A percentile compares a stretch with the other conserved stretches of the same genome.
phyloP scores from a whole-genome alignment of 2,888 invertebrate species.

The Sepiola atlantica region DNA sequence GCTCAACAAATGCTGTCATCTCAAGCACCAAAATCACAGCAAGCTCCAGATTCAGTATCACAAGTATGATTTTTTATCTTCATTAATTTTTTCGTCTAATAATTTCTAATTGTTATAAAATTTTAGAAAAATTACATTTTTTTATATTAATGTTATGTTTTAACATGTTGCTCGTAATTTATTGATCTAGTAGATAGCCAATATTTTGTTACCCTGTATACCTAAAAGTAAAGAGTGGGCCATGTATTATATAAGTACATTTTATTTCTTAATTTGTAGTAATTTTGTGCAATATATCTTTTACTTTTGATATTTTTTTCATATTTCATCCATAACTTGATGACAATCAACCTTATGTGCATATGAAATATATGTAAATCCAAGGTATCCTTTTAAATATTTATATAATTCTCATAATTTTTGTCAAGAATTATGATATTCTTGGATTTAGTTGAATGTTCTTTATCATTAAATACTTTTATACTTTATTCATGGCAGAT shows the following conservation, averaged over 20 bases:
- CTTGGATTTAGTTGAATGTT: neutral
- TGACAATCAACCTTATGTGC: too few relatives aligned
- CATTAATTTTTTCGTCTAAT: neutral
- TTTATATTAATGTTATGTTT: neutral
- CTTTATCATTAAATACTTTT: neutral
- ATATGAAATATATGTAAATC: neutral
- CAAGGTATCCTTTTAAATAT: neutral
- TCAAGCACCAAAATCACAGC: neutral
- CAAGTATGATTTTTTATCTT: neutral
- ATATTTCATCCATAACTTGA: neutral
- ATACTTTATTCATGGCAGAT: neutral
- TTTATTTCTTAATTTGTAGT: neutral
- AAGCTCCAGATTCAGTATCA: neutral
- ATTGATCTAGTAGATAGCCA: neutral
- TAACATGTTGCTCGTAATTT: neutral
- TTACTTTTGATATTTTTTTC: neutral
- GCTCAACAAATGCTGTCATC: neutral
- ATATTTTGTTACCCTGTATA: neutral
- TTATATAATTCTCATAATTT: neutral
- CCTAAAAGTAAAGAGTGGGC: neutral
- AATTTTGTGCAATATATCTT: neutral
- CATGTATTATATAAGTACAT: neutral
- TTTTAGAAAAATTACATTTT: neutral
- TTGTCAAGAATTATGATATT: neutral
- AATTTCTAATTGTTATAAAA: neutral